These are phyloP conservation scores for Synanthedon andrenaeformis DNA, from an alignment of 2,888 invertebrate species.

Conservation along the genomic window DNA sequence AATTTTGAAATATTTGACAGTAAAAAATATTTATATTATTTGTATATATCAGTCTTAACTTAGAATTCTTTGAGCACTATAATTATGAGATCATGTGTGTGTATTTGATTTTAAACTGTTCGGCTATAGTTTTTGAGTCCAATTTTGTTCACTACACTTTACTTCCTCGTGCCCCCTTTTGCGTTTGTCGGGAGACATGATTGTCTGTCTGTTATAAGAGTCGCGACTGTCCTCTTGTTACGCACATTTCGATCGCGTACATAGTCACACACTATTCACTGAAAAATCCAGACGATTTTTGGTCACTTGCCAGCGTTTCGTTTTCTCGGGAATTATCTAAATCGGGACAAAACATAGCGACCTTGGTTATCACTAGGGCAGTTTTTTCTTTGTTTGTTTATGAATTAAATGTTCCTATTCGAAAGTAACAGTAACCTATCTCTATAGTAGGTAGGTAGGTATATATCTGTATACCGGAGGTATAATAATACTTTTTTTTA, in stretches of 20 bases:
- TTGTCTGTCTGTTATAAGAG: not conserved
- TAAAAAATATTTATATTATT: conserved; percentile 16
- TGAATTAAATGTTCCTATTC: too few relatives aligned
- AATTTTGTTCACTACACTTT: conserved; percentile 18
- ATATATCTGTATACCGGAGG: too few relatives aligned
- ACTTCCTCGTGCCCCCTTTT: conserved; percentile 39
- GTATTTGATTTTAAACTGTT: conserved; percentile 7
- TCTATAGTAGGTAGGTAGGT: too few relatives aligned
- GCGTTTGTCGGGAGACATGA: conserved; percentile 54
- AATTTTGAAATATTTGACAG: conserved; percentile 7
- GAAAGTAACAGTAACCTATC: too few relatives aligned
- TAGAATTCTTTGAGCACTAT: conserved; percentile 45
- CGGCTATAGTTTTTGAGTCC: conserved; percentile 24
- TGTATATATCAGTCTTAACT: conserved; percentile 10
- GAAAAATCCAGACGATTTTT: conserved; percentile 12
- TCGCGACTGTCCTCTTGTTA: not conserved
- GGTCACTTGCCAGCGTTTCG: conserved; percentile 20
- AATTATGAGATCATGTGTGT: conserved; percentile 43
- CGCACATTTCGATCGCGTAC: conserved; percentile 10
- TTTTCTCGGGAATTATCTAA: conserved; percentile 12
- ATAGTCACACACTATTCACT: conserved; percentile 33
- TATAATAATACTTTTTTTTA: too few relatives aligned
- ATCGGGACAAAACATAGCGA: conserved; percentile 10
- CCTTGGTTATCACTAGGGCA: conserved; percentile 1
- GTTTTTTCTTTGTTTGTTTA: not conserved